phyloP scores from a whole-genome alignment of 2,888 invertebrate species.

The Dastarcus helophoroides region DNA sequence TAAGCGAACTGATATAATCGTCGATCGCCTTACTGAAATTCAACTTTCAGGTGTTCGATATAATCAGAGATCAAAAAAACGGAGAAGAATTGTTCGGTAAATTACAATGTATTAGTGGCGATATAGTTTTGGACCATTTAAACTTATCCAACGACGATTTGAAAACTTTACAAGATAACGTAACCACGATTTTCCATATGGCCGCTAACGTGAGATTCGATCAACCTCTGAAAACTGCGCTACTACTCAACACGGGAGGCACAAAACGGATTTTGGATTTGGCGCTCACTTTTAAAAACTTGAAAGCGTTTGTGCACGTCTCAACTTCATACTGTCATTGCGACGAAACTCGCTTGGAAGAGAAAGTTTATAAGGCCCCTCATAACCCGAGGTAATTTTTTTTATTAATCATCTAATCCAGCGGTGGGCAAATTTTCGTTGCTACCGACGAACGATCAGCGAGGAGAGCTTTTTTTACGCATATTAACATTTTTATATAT shows the following conservation, averaged over 20 bases:
- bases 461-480: too few species aligned
- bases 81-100: slow-evolving; percentile 36
- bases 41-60: slow-evolving; percentile 29
- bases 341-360: slow-evolving; percentile 64
- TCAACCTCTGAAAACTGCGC: slow-evolving; percentile 49
- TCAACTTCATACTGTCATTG: slow-evolving; percentile 92
- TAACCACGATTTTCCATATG: slow-evolving; percentile 58
- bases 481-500: too few species aligned
- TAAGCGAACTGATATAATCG: slow-evolving; percentile 35
- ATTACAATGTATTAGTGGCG: slow-evolving; percentile 43
- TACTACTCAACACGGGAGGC: slow-evolving; percentile 50
- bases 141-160: slow-evolving; percentile 38
- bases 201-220: slow-evolving; percentile 65
- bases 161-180: slow-evolving; percentile 37
- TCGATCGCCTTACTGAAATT: background rate
- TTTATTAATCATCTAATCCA: too few species aligned
- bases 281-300: slow-evolving; percentile 23
- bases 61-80: slow-evolving; percentile 21
- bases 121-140: slow-evolving; percentile 37
- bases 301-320: slow-evolving; percentile 62
- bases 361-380: slow-evolving; percentile 61
- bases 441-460: too few species aligned
- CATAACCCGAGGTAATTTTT: slow-evolving; percentile 29
- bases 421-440: background rate
- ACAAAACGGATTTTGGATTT: slow-evolving; percentile 28